Evolutionary conservation across 2,888 invertebrate species (phyloP).

Genomic region (Sycophila texana): DNA sequence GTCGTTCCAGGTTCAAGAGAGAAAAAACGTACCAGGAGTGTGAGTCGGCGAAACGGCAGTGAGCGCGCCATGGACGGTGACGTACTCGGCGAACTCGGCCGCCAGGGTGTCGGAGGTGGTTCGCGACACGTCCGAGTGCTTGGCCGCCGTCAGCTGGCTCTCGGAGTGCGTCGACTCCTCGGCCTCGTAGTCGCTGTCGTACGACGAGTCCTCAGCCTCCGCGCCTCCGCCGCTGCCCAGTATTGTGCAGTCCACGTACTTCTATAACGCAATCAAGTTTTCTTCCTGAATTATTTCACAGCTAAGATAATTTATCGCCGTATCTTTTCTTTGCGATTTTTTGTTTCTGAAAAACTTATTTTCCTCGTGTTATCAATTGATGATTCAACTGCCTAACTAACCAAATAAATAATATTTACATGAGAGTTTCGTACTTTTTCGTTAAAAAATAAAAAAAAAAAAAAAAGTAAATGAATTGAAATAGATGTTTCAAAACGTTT

Average conservation of each 20-base stretch:
- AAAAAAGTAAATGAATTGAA: too few species aligned
- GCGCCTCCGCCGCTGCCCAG: slow-evolving; percentile 69
- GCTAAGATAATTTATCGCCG: neutral
- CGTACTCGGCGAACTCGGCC: slow-evolving; percentile 90
- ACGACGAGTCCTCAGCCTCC: slow-evolving; percentile 89
- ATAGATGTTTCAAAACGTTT: too few species aligned
- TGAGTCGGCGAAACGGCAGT: slow-evolving; percentile 59
- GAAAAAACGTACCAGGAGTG: slow-evolving; percentile 64
- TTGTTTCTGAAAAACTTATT: too few species aligned
- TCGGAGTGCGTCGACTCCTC: slow-evolving; percentile 79
- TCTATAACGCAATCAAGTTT: slow-evolving; percentile 29
- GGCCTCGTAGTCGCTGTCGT: slow-evolving; percentile 80
- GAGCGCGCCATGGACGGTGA: slow-evolving; percentile 77
- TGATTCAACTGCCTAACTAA: too few species aligned
- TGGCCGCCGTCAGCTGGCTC: slow-evolving; percentile 68
- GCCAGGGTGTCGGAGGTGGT: slow-evolving; percentile 90
- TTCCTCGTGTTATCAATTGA: too few species aligned
- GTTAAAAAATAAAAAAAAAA: too few species aligned
- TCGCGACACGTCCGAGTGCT: slow-evolving; percentile 87
- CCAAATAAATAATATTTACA: too few species aligned
- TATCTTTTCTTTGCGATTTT: too few species aligned
- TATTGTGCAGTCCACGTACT: slow-evolving; percentile 54
- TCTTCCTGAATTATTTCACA: neutral
- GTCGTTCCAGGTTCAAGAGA: neutral
- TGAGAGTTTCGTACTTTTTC: too few species aligned